phyloP scores from a whole-genome alignment of 2,113 vertebrate genomes.

The Anarrhichthys ocellatus region DNA sequence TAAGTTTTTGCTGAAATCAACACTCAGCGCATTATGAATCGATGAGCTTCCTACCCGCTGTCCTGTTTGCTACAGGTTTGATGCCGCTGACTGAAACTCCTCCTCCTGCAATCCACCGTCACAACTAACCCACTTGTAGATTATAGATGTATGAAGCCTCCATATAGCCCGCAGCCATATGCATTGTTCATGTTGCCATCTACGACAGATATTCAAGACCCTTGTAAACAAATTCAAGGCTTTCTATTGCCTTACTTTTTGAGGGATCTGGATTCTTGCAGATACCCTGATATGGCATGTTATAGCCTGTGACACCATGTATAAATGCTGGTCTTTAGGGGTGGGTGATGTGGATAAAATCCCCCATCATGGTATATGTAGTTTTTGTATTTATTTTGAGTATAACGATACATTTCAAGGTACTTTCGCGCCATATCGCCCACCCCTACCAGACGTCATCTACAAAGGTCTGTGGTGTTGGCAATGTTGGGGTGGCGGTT shows the following conservation, averaged over 20 bases:
- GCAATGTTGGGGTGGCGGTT: constrained; percentile 20
- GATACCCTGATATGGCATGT: not conserved
- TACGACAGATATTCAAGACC: not conserved
- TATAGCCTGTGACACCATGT: not conserved
- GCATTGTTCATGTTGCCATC: not conserved
- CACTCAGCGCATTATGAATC: not conserved
- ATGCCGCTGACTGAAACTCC: too few relatives aligned
- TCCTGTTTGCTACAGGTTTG: not conserved
- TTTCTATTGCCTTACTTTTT: not conserved
- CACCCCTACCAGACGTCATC: too few relatives aligned
- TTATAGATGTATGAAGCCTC: not conserved
- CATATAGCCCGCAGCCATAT: not conserved
- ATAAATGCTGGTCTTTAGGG: too few relatives aligned
- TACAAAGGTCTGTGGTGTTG: not conserved
- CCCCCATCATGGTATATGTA: too few relatives aligned
- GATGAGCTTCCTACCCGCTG: not conserved
- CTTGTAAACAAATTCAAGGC: not conserved
- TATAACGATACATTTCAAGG: too few relatives aligned
- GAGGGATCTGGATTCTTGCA: not conserved
- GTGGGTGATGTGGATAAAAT: too few relatives aligned
- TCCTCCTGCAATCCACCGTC: not conserved
- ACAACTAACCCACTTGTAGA: not conserved
- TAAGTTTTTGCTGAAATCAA: not conserved
- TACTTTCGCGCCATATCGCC: too few relatives aligned
- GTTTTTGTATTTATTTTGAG: too few relatives aligned